Evolutionary conservation across 1,140 invertebrate species (phyloP), one percentile per base, ranked within the genome.

Genomic region (Pseudomyrmex cubaensis): DNA sequence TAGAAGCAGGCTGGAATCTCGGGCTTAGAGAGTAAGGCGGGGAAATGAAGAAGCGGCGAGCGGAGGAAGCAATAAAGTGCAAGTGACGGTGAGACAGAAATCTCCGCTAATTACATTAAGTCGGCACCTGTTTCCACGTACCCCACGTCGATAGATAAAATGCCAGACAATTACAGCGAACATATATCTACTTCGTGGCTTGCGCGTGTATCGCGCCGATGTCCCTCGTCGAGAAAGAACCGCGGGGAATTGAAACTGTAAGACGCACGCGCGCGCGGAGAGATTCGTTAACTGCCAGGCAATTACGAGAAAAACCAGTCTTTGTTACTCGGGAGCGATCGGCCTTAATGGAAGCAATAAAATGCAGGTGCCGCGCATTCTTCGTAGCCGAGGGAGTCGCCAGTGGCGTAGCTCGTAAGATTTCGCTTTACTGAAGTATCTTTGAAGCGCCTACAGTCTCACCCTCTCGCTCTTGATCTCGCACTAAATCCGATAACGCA

Each of bases 321-420:
- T 90, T 91, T 91, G 89, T 90, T 91, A 90, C 82, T 86, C 74
- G 59, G 83, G 66, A 80, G 83, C 82, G 88, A 90, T 90, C 88
- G 87, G 88, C 89, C 90, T 87, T 89, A 91, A 91, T 90, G 89
- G 85, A 90, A 91, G 90, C 85, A 86, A 91, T 90, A 88, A 90
- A 91, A 90, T 89, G 87, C 90, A 91, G 90, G 89, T 91, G 86
- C 77, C 75, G 73, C 84, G 82, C 70, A 83, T 73, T 67, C 73
- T 20, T 17, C 17, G 59, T 56, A 80, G 59, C 52, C 57, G 74
- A 54, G 82, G 46, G 61, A 77, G 69, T 52, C 56, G 48, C 7
- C 69, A 70, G 57, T 70, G 54, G 64, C 63, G 35, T 56, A 69
- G 10, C 22, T 48, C 56, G 56, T 5, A 48, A 15, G 13, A 2